Conservation (phyloP, 2,888 invertebrate genomes). For the Drosophila flavopinicola region DNA sequence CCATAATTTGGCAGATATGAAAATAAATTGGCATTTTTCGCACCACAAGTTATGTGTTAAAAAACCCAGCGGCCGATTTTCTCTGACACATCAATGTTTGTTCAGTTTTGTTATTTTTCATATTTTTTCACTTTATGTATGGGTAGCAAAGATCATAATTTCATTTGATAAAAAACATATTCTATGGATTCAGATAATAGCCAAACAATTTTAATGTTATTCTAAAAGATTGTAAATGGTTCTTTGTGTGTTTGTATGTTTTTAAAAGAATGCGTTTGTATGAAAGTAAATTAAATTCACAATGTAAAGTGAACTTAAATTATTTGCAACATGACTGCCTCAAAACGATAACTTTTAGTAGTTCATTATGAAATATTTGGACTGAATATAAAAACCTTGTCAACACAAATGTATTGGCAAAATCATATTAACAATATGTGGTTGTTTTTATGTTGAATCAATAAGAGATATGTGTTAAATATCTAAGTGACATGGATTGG, state of each 20-base stretch:
- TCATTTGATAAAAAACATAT: no score
- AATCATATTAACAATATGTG: conserved; percentile 44
- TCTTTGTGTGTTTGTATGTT: no score
- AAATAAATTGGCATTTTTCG: conserved; percentile 66
- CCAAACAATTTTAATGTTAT: no score
- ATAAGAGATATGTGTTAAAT: conserved; percentile 14
- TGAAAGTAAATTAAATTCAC: no score
- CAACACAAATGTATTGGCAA: conserved; percentile 42
- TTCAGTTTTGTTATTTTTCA: conserved; percentile 21
- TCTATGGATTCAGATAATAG: no score
- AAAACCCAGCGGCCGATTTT: conserved; percentile 27
- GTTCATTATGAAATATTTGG: no score
- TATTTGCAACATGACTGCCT: conserved; percentile 15
- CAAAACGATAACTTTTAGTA: no score
- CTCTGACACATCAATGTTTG: conserved; percentile 45
- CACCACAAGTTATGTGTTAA: conserved; percentile 44
- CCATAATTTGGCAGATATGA: conserved; percentile 41
- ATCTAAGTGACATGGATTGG: conserved; percentile 21
- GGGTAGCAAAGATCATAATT: not conserved
- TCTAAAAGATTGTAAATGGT: no score
- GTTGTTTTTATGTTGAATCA: conserved; percentile 12
- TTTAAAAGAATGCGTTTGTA: no score
- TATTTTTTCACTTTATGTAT: conserved; percentile 1
- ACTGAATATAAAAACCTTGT: no score
- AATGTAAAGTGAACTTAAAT: no score